Evolutionary conservation across 2,888 invertebrate genomes (phyloP).

Genomic region (Heliconius ismenius): DNA sequence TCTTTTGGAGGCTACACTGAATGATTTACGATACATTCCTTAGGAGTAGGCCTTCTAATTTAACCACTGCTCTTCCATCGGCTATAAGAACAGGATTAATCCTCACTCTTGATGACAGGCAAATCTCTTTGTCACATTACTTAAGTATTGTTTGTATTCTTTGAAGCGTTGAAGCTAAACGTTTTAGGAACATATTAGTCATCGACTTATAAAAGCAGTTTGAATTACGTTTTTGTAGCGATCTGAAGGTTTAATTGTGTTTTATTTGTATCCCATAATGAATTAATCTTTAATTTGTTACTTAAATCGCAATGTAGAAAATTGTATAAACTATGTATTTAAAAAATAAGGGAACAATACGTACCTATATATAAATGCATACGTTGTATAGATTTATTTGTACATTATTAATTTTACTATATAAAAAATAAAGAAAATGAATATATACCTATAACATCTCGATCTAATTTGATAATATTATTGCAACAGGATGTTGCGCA

Average conservation of each 20-base stretch:
- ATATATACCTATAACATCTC: slow-evolving; percentile 28
- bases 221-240: slow-evolving; percentile 18
- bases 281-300: not conserved
- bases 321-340: not conserved
- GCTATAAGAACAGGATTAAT: slow-evolving; percentile 69
- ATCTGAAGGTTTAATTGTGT: slow-evolving; percentile 3
- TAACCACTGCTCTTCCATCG: slow-evolving; percentile 54
- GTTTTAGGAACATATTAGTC: slow-evolving; percentile 52
- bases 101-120: slow-evolving; percentile 66
- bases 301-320: not conserved
- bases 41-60: slow-evolving; percentile 50
- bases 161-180: slow-evolving; percentile 37
- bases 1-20: slow-evolving; percentile 50
- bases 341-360: not conserved
- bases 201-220: slow-evolving; percentile 39
- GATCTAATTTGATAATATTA: slow-evolving; percentile 49
- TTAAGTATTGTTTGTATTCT: slow-evolving; percentile 44
- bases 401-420: not conserved
- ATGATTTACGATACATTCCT: slow-evolving; percentile 78
- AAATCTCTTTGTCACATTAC: slow-evolving; percentile 48
- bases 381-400: not conserved
- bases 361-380: not conserved
- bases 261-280: not conserved
- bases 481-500: slow-evolving; percentile 71
- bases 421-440: not conserved